Evolutionary conservation across 2,113 vertebrate species (phyloP), one percentile per base, ranked within the genome.

Genomic region (Hystrix cristata): DNA sequence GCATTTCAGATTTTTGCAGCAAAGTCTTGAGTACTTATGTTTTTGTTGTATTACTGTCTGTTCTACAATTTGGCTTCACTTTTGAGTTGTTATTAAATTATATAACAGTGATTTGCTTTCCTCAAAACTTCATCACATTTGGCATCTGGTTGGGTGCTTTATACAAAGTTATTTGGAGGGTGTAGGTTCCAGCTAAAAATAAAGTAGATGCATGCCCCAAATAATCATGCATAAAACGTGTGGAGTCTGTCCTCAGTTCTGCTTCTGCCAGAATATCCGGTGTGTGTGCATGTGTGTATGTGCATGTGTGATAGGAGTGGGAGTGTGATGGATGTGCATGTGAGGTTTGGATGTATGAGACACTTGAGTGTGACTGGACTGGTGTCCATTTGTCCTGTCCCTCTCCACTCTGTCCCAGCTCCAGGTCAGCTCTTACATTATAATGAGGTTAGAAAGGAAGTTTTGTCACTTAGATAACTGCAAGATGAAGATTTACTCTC

Each of bases 401-500:
- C 23, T 65, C 53, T 38, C 34, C 53, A 3, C 21, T 74, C 51
- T 82, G 8, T 71, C 91, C 62, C 34, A 84, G 71, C 12, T 85
- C 90, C 90, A 31, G 14, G 13, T 93, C 85, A 93, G 89, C 67
- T 98, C 94, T 94, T 43, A 71, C 57, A 74, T 84, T 87, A 10
- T 82, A 29, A 95, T 67, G 65, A 95, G 71, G 64, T 91, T 90
- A 65, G 91, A 97, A 95, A 97, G 96, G 95, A 93, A 96, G 93
- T 80, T 92, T n/a, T 43, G 55, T 29, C 80, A 92, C 87, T 93
- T 90, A 71, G 16, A 9, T 90, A 57, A 27, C 57, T 97, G 57
- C 16, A 8, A 91, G 0, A 72, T 57, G 7, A 97, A 31, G 27
- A 90, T 94, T 98, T 15, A 71, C 18, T 95, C 94, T 97, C 59